Conservation (phyloP, 2,113 vertebrate species). For the Speoplatyrhinus poulsoni region DNA sequence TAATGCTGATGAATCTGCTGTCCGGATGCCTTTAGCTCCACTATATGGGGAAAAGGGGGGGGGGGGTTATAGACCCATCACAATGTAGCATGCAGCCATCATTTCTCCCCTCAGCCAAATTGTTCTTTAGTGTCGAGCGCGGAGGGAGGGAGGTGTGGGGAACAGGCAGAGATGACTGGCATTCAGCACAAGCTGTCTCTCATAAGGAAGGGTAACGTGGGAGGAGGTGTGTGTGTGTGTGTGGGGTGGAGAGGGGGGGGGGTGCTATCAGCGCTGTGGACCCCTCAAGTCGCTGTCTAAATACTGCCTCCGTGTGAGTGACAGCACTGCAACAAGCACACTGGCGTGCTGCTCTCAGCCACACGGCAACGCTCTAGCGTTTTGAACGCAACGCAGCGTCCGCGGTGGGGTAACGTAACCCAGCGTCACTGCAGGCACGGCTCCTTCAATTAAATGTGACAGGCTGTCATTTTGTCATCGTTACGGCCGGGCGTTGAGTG, state of each 20-base stretch:
- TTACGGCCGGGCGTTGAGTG: slow-evolving; percentile 6
- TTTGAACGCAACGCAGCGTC: slow-evolving; percentile 55
- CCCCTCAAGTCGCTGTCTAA: slow-evolving; percentile 74
- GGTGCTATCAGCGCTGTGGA: slow-evolving; percentile 60
- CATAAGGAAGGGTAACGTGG: slow-evolving; percentile 71
- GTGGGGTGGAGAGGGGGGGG: not conserved
- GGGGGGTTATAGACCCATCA: slow-evolving; percentile 56
- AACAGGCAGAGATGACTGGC: slow-evolving; percentile 66
- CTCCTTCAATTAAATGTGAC: slow-evolving; percentile 58
- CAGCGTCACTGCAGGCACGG: slow-evolving; percentile 24
- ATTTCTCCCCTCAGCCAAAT: slow-evolving; percentile 58
- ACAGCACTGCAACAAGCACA: slow-evolving; percentile 64
- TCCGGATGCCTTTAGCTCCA: slow-evolving; percentile 63
- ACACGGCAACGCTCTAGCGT: slow-evolving; percentile 49
- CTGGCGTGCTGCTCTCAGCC: slow-evolving; percentile 62
- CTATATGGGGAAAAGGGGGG: slow-evolving; percentile 57
- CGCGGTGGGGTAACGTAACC: slow-evolving; percentile 39
- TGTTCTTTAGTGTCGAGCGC: slow-evolving; percentile 44
- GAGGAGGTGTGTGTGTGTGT: slow-evolving; percentile 44
- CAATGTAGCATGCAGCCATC: slow-evolving; percentile 63
- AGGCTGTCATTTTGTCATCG: slow-evolving; percentile 41
- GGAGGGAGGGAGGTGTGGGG: not conserved
- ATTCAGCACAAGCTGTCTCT: slow-evolving; percentile 71
- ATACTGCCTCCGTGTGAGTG: slow-evolving; percentile 65
- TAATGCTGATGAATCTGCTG: slow-evolving; percentile 82